Base-by-base conservation (phyloP, 2,797 vertebrate species). In the Smutsia temminckii region DNA sequence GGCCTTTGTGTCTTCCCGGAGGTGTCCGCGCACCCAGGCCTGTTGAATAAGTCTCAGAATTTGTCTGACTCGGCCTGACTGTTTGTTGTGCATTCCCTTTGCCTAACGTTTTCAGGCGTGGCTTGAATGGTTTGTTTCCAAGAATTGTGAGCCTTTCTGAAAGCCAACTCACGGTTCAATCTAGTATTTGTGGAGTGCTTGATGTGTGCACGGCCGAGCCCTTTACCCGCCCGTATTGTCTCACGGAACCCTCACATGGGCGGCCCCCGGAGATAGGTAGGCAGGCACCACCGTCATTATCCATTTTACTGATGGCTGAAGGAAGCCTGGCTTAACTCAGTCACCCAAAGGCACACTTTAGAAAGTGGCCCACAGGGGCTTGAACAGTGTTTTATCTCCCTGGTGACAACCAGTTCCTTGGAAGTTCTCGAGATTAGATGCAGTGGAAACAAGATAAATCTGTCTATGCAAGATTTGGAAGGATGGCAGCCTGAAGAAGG, bases 171-270 rank as follows among this genome's bases (percentile, higher is more conserved):
- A 13, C 37, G 53, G 84, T 85, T 85, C 57, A 77, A 84, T 78
- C 12, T 89, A 23, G 1, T 69, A 20, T 89, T 92, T 86, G 27
- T 25, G 12, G 10, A 86, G 64, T 49, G 10, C 32, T 83, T 83
- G 37, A 27, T 59, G 1, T 83, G 64, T 72, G 6, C 16, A 21
- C 42, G 61, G 27, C 53, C 12, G 27, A 80, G 27, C 16, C 21
- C 55, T 90, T 89, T 51, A 8, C 59, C n/a, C 37, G 57, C 23
- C n/a, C 37, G 57, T 16, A 86, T 80, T 97, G 57, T 92, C 77
- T 95, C 61, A 2, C 18, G 18, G 57, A 46, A 72, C 64, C 29
- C 32, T 85, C 53, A 9, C 51, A n/a, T 91, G 57, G n/a, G 0
- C 63, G 34, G 0, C 53, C 27, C 20, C 13, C 13, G 10, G 9